Conservation (phyloP, 2,888 invertebrate genomes). For the Brenthis daphne region DNA sequence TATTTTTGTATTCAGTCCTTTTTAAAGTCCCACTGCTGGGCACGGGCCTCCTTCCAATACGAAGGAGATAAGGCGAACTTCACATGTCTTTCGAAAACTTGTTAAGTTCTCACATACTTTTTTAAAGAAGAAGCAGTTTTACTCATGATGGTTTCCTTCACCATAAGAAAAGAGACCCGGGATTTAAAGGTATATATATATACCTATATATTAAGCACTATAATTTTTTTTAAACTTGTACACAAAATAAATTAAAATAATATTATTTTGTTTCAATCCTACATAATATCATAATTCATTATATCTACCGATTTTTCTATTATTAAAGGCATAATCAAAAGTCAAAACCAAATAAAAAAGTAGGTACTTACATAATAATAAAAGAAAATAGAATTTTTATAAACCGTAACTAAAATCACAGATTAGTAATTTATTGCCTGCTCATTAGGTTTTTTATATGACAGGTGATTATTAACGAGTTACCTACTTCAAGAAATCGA, state of each 20-base stretch:
- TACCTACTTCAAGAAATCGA: slow-evolving; percentile 3
- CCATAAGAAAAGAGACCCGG: too few species aligned
- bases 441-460: slow-evolving; percentile 24
- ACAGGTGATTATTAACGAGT: slow-evolving; percentile 30
- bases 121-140: too few species aligned
- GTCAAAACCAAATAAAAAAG: not conserved
- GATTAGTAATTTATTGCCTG: slow-evolving; percentile 24
- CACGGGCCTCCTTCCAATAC: too few species aligned
- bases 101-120: too few species aligned
- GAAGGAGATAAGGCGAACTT: too few species aligned
- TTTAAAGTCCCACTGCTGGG: too few species aligned
- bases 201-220: not conserved
- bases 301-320: too few species aligned
- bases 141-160: not conserved
- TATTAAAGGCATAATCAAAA: too few species aligned
- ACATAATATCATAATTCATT: too few species aligned
- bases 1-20: too few species aligned
- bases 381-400: not conserved
- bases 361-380: not conserved
- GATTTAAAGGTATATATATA: not conserved
- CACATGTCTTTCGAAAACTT: too few species aligned
- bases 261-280: too few species aligned
- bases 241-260: not conserved
- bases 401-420: slow-evolving; percentile 13
- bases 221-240: not conserved